phyloP scores from a whole-genome alignment of 2,888 invertebrate species.

The Zootermopsis nevadensis region DNA sequence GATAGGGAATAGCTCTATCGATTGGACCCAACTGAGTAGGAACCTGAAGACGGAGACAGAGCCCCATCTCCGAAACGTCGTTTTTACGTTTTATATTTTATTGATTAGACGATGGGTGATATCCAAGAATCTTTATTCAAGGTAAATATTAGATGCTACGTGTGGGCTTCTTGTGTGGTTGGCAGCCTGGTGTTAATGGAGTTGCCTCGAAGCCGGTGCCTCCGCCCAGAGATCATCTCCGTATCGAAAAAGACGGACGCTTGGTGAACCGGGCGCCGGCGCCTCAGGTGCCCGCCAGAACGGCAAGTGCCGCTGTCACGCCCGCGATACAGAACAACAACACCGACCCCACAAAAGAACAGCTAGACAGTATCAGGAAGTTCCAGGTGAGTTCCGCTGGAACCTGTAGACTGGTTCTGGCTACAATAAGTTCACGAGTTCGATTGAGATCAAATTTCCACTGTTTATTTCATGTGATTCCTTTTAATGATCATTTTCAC shows the following conservation, averaged over 20 bases:
- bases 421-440: neutral
- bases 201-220: slow-evolving; percentile 66
- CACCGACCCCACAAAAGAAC: slow-evolving; percentile 80
- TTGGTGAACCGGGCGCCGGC: slow-evolving; percentile 74
- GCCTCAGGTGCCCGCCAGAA: slow-evolving; percentile 63
- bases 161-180: too few species aligned
- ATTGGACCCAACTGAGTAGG: too few species aligned
- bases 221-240: slow-evolving; percentile 74
- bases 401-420: too few species aligned
- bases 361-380: slow-evolving; percentile 91
- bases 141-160: too few species aligned
- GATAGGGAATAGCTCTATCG: too few species aligned
- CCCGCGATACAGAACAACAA: slow-evolving; percentile 60
- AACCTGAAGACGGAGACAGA: too few species aligned
- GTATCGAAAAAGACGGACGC: slow-evolving; percentile 71
- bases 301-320: slow-evolving; percentile 65
- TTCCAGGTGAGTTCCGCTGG: slow-evolving; percentile 85
- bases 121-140: too few species aligned
- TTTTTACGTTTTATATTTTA: too few species aligned
- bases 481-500: too few species aligned
- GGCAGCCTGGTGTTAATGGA: slow-evolving; percentile 57
- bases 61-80: too few species aligned
- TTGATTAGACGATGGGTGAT: too few species aligned
- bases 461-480: neutral
- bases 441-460: neutral